Evolutionary conservation across 1,140 invertebrate genomes (phyloP).

Genomic region (Eumeta japonica): DNA sequence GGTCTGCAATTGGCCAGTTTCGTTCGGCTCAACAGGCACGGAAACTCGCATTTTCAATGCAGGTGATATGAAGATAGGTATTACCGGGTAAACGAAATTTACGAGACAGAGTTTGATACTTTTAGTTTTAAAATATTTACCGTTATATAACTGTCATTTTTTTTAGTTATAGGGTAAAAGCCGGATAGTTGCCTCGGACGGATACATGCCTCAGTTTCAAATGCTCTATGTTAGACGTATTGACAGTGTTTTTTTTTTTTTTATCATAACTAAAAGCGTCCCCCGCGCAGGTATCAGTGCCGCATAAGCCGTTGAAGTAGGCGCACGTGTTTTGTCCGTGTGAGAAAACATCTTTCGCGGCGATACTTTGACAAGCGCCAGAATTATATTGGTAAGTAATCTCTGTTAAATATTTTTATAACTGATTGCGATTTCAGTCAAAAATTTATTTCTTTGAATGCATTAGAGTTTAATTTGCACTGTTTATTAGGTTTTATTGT

Average conservation of each 20-base stretch:
- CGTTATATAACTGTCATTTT: too few relatives aligned
- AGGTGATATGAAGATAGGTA: too few relatives aligned
- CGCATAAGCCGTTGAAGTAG: slow-evolving; percentile 12
- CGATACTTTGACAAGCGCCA: slow-evolving; percentile 7
- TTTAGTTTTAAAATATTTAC: too few relatives aligned
- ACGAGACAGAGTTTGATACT: too few relatives aligned
- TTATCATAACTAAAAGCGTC: slow-evolving; percentile 5
- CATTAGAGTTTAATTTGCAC: slow-evolving; percentile 12
- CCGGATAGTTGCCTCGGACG: slow-evolving; percentile 7
- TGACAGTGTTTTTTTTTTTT: neutral
- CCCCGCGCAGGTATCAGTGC: slow-evolving; percentile 11
- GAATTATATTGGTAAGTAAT: slow-evolving; percentile 11
- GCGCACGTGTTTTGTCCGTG: slow-evolving; percentile 12
- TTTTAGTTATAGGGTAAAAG: slow-evolving; percentile 5
- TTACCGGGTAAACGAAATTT: too few relatives aligned
- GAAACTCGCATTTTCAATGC: too few relatives aligned
- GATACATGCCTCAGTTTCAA: slow-evolving; percentile 14
- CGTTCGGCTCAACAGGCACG: too few relatives aligned
- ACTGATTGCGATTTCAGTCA: slow-evolving; percentile 9
- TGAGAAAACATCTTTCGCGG: slow-evolving; percentile 11
- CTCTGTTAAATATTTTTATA: slow-evolving; percentile 11
- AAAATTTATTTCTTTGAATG: slow-evolving; percentile 11
- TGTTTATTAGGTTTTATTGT: slow-evolving; percentile 13
- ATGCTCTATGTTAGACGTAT: slow-evolving; percentile 8
- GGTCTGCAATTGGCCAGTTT: too few relatives aligned